Evolutionary conservation across 1,140 invertebrate species (phyloP).

Genomic region (Lysiphlebus fabarum): DNA sequence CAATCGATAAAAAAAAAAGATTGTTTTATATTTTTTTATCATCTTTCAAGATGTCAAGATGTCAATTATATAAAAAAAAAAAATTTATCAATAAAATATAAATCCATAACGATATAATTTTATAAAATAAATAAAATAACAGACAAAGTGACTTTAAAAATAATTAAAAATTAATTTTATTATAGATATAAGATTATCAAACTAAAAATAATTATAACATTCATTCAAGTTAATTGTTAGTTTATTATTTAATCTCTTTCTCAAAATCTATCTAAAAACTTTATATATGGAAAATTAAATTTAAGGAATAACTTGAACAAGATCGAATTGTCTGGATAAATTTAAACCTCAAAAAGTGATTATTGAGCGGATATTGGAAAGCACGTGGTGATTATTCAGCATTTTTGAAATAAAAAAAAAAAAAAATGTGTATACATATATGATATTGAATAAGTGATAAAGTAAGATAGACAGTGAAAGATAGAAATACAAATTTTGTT

Average conservation of each 20-base stretch:
- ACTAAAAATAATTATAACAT: neutral
- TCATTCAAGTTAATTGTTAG: too few relatives aligned
- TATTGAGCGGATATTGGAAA: conserved; percentile 5
- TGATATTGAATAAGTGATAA: neutral
- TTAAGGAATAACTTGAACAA: too few relatives aligned
- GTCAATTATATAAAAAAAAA: neutral
- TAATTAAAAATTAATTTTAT: neutral
- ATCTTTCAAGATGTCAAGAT: neutral
- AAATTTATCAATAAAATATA: too few relatives aligned
- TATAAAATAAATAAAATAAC: too few relatives aligned
- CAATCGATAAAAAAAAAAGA: too few relatives aligned
- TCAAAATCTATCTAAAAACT: too few relatives aligned
- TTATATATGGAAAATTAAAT: too few relatives aligned
- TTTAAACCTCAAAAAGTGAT: neutral
- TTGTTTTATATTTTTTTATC: neutral
- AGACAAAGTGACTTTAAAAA: too few relatives aligned
- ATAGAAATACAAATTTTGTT: neutral
- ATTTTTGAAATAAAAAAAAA: neutral
- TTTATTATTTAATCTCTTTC: too few relatives aligned
- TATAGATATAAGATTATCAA: neutral
- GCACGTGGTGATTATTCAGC: conserved; percentile 7
- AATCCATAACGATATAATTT: too few relatives aligned
- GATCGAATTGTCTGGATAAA: too few relatives aligned
- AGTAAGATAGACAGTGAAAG: neutral
- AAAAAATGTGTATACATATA: neutral